Evolutionary conservation across 1,140 invertebrate species (phyloP).

Genomic region (Drosophila virilis): DNA sequence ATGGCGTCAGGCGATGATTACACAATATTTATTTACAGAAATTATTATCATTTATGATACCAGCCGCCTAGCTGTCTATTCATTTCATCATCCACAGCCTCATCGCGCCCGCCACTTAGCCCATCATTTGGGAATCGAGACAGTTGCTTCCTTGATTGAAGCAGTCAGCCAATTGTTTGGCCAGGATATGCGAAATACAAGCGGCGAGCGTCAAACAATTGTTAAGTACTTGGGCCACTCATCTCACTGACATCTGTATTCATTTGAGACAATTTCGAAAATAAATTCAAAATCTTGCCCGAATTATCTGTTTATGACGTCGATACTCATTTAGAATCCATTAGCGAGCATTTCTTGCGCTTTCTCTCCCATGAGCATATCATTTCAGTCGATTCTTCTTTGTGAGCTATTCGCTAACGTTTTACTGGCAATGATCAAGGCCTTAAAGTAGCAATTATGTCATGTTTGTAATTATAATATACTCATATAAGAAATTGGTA

Average conservation of each 20-base stretch:
- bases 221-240: conserved; percentile 8
- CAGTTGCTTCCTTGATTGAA: conserved; percentile 65
- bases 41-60: conserved; percentile 74
- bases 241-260: conserved; percentile 1
- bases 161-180: conserved; percentile 37
- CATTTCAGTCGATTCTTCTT: background rate
- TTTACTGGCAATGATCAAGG: background rate
- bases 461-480: too few species aligned
- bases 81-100: background rate
- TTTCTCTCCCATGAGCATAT: background rate
- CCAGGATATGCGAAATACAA: background rate
- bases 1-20: conserved; percentile 61
- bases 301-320: background rate
- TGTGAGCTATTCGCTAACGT: background rate
- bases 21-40: conserved; percentile 77
- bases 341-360: background rate
- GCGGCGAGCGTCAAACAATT: conserved; percentile 37
- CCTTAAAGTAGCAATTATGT: too few species aligned
- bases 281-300: background rate
- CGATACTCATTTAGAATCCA: background rate
- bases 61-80: conserved; percentile 23
- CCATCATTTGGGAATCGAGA: conserved; percentile 63
- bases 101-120: conserved; percentile 31
- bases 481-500: too few species aligned
- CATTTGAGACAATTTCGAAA: background rate